Evolutionary conservation across 2,797 vertebrate genomes (phyloP), one percentile per base, ranked within the genome.

Genomic region (Anolis apletophallus): DNA sequence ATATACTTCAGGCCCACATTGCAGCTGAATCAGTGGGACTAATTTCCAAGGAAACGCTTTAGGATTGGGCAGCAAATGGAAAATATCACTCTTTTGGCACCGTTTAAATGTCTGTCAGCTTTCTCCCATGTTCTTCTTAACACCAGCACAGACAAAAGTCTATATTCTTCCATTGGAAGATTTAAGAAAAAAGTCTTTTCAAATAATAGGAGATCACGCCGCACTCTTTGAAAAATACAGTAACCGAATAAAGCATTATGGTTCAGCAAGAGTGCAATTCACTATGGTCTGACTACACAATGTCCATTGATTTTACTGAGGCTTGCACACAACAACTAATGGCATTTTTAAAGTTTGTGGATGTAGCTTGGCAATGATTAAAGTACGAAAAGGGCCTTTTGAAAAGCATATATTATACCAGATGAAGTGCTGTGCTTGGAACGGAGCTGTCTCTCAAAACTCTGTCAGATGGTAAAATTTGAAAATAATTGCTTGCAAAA

Each of bases 401-500:
- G 78, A 88, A 83, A 88, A 84, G 88, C 91, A 89, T 92, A 87
- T 85, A 78, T 92, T 88, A 91, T 82, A 88, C 32, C 57, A 12
- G 81, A 64, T 12, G 59, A 85, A 90, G 11, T 93, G 80, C 92
- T 93, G 87, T 90, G 57, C 81, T 91, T 92, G 91, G 93, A 93
- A 54, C 78, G 54, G 68, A 82, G 84, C 46, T 87, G 84, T 19
- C 86, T 88, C 90, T 83, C 85, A 88, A 80, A 92, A 87, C 71
- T 85, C 78, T 72, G 84, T 82, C 85, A 89, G 89, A 68, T 88
- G 88, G 88, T 93, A 90, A 95, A 93, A 95, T 92, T 68, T 17
- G 85, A 93, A 93, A 93, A 85, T 92, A 94, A 95, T 95, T 93
- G 81, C 91, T 78, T 82, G 83, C 87, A 91, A 90, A 94, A 93